phyloP scores from a whole-genome alignment of 2,113 vertebrate species.

The Campylorhamphus procurvoides region DNA sequence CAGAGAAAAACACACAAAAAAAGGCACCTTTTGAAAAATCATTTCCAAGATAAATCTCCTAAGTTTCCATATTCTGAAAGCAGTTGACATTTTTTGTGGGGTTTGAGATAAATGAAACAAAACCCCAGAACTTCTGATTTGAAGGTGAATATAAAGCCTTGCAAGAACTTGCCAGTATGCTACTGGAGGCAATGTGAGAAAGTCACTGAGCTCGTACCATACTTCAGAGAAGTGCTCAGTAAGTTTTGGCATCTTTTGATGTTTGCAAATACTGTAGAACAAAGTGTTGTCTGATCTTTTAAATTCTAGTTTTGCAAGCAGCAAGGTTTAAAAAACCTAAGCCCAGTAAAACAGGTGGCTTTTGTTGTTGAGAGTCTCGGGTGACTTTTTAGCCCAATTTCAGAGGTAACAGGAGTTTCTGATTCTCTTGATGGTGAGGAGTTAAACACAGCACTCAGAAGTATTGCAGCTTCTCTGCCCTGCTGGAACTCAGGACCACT shows the following conservation, averaged over 20 bases:
- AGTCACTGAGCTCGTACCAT: neutral
- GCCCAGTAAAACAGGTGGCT: neutral
- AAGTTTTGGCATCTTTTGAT: conserved; percentile 29
- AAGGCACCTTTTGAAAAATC: neutral
- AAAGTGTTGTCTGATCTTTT: conserved; percentile 40
- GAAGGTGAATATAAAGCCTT: neutral
- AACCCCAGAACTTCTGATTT: neutral
- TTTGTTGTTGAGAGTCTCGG: neutral
- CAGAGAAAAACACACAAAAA: neutral
- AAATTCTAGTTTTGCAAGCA: conserved; percentile 32
- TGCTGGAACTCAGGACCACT: neutral
- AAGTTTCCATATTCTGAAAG: neutral
- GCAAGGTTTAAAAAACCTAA: neutral
- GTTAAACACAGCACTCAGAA: neutral
- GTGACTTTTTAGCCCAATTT: conserved; percentile 33
- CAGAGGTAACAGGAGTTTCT: neutral
- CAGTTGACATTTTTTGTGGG: neutral
- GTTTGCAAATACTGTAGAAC: conserved; percentile 23
- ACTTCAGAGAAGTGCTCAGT: conserved; percentile 5
- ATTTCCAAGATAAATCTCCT: neutral
- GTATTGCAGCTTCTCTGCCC: neutral
- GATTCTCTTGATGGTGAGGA: neutral
- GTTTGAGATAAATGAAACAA: neutral
- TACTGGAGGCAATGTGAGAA: neutral
- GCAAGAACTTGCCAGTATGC: neutral